A percentile compares a stretch with the other conserved stretches of the same genome.
Conservation (phyloP, 2,113 vertebrate genomes). For the Egretta garzetta region DNA sequence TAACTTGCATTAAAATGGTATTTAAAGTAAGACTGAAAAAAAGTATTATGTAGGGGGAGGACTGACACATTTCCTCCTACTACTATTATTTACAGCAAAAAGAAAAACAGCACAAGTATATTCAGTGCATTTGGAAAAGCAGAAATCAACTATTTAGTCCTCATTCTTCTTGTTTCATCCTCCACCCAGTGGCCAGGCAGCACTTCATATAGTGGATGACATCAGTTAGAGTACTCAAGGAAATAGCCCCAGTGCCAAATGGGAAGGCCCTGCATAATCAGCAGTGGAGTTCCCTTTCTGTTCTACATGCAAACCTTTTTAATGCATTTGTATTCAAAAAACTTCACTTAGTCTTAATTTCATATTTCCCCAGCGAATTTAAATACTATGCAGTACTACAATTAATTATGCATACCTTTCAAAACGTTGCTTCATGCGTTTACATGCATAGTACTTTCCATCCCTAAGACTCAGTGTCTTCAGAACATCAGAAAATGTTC, state of each 20-base stretch:
- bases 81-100: background rate
- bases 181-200: background rate
- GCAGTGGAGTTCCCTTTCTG: background rate
- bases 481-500: constrained; percentile 88
- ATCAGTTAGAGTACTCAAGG: background rate
- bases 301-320: background rate
- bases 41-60: background rate
- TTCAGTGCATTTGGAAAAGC: background rate
- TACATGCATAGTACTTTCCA: constrained; percentile 84
- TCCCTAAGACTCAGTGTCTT: constrained; percentile 85
- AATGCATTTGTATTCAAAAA: background rate
- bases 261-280: background rate
- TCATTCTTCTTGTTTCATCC: background rate
- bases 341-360: background rate
- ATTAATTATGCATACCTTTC: constrained; percentile 78
- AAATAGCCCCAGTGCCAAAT: background rate
- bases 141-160: background rate
- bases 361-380: background rate
- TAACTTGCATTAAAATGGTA: background rate
- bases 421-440: constrained; percentile 86
- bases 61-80: background rate
- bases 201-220: background rate
- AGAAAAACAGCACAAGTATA: background rate
- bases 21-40: background rate
- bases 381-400: background rate